Evolutionary conservation across 1,140 invertebrate genomes (phyloP).

Genomic region (Drosophila neocordata): DNA sequence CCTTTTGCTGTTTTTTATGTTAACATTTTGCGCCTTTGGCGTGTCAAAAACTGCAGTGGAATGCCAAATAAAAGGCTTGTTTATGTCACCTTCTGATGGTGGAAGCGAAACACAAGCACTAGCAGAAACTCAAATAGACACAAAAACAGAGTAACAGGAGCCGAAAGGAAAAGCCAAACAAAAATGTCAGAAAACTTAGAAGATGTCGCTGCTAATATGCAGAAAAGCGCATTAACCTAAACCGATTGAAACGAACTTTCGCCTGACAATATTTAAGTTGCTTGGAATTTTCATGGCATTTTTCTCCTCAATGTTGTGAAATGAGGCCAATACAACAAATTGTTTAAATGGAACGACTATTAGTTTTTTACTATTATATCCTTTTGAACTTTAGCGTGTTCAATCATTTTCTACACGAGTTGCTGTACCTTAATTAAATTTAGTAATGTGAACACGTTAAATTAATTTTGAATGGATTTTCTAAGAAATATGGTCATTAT

Average conservation of each 20-base stretch:
- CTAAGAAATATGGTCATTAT: no score
- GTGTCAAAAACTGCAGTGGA: slow-evolving; percentile 72
- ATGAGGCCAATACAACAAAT: slow-evolving; percentile 2
- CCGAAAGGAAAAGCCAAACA: background rate
- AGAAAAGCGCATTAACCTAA: slow-evolving; percentile 53
- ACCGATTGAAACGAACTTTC: slow-evolving; percentile 32
- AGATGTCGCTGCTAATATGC: slow-evolving; percentile 61
- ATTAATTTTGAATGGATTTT: no score
- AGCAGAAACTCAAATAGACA: background rate
- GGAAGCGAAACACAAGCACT: background rate
- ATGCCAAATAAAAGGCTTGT: slow-evolving; percentile 77
- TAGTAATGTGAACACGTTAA: no score
- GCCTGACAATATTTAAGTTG: slow-evolving; percentile 19
- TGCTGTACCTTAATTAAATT: no score
- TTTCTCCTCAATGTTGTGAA: background rate
- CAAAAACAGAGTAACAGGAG: background rate
- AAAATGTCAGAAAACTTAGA: slow-evolving; percentile 3
- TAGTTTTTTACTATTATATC: background rate
- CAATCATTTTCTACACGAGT: background rate
- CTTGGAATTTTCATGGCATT: slow-evolving; percentile 6
- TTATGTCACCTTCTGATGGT: slow-evolving; percentile 65
- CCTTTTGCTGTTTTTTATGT: slow-evolving; percentile 32
- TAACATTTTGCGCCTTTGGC: slow-evolving; percentile 55
- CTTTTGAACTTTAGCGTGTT: background rate
- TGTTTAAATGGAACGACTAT: background rate